Conservation (phyloP, 2,888 invertebrate species). For the Mythimna pallens region DNA sequence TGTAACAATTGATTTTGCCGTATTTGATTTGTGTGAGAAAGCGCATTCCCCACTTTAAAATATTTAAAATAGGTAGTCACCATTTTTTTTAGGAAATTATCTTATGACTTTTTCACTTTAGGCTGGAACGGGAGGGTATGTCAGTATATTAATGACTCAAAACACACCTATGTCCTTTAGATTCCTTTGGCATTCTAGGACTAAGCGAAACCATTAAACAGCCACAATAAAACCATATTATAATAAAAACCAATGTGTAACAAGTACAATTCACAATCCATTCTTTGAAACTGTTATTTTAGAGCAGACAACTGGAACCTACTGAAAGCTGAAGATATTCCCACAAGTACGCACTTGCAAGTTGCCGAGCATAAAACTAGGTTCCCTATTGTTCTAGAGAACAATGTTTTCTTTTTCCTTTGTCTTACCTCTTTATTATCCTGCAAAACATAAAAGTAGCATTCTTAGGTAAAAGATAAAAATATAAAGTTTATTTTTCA, state of each 20-base stretch:
- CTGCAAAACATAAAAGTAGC: slow-evolving; percentile 24
- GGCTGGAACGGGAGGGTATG: too few species aligned
- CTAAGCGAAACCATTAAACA: too few species aligned
- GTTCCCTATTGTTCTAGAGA: slow-evolving; percentile 54
- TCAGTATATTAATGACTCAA: too few species aligned
- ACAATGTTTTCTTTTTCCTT: slow-evolving; percentile 58
- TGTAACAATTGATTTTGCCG: too few species aligned
- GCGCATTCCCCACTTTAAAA: too few species aligned
- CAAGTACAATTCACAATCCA: not conserved
- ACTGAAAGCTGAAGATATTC: slow-evolving; percentile 23
- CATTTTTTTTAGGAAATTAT: too few species aligned
- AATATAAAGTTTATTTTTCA: slow-evolving; percentile 23
- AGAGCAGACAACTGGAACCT: not conserved
- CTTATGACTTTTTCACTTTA: too few species aligned
- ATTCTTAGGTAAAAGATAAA: slow-evolving; percentile 13
- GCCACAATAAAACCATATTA: too few species aligned
- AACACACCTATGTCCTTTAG: too few species aligned
- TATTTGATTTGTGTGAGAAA: too few species aligned
- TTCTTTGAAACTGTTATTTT: not conserved
- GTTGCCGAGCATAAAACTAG: slow-evolving; percentile 37
- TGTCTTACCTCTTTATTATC: slow-evolving; percentile 57
- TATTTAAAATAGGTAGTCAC: too few species aligned
- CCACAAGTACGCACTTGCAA: slow-evolving; percentile 33
- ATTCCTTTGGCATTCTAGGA: too few species aligned
- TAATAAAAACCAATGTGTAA: not conserved